Conservation (phyloP, 2,797 vertebrate species). For the Microctenopoma stevenorrisi region DNA sequence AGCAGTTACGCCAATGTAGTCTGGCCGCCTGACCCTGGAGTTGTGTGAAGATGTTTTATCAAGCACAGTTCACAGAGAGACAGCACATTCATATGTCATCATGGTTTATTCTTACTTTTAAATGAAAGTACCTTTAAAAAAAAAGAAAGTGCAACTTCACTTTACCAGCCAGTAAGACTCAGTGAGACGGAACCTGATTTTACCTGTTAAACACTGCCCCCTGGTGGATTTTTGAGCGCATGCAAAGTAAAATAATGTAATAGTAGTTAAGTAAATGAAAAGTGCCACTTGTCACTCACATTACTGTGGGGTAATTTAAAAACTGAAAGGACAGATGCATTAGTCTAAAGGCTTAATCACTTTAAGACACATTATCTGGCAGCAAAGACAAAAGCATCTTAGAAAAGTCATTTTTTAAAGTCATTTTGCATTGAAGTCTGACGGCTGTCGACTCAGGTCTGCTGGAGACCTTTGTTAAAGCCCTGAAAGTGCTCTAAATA, state of each 20-base stretch:
- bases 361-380: constrained; percentile 25
- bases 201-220: constrained; percentile 74
- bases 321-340: constrained; percentile 14
- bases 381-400: constrained; percentile 15
- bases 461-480: too few species aligned
- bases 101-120: not conserved
- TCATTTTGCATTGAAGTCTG: not conserved
- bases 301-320: constrained; percentile 22
- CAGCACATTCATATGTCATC: not conserved
- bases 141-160: constrained; percentile 1
- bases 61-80: constrained; percentile 8
- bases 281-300: constrained; percentile 31
- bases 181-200: not conserved
- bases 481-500: too few species aligned
- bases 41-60: constrained; percentile 1
- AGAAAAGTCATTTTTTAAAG: not conserved
- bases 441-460: not conserved
- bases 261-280: constrained; percentile 14
- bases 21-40: not conserved
- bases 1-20: constrained; percentile 5
- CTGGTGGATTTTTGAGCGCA: constrained; percentile 61
- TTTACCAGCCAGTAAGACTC: constrained; percentile 21
- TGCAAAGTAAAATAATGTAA: not conserved
- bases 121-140: constrained; percentile 11
- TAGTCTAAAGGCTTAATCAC: constrained; percentile 10